Evolutionary conservation across 2,888 invertebrate genomes (phyloP), one percentile per base, ranked within the genome.

Genomic region (Lymantria dispar): DNA sequence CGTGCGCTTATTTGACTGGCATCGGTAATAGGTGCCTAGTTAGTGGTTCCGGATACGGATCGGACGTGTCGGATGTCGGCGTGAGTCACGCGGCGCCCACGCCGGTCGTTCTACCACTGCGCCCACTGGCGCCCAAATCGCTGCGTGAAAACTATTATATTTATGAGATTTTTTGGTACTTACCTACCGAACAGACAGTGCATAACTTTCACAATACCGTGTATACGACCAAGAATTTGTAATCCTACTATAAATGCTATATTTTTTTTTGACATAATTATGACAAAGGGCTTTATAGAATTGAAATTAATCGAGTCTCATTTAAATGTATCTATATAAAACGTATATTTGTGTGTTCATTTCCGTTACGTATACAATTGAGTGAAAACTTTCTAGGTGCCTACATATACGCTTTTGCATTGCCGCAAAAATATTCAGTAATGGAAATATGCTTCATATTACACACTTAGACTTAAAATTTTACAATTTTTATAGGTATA

Each of bases 1-100:
- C 77, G 77, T 74, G 74, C 72, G 75, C 69, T 73, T 64, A 75
- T 81, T 82, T 78, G 80, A 80, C 68, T 75, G 71, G 72, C 74
- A 65, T 76, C 74, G 74, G 84, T 79, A 81, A 81, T 83, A 82
- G 65, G 80, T 76, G 77, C 78, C 84, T 84, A 85, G 86, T 87
- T 88, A 89, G 87, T 87, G 81, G 87, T 90, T 91, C 91, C 90
- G 91, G 90, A 90, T 90, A 89, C 87, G 85, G 77, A 87, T 87
- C 85, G 90, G 87, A 90, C 89, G 89, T 92, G 92, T 92, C 92
- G 92, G 92, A 91, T 91, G 90, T 91, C 91, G 86, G 84, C 83
- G 86, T 92, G 92, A 91, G 80, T 91, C 92, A 89, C 80, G 81
- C 79, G 81, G 87, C 85, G 85, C 87, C 73, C 64, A 68, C 64